phyloP scores from a whole-genome alignment of 2,888 invertebrate species.

The Sphinx pinastri region DNA sequence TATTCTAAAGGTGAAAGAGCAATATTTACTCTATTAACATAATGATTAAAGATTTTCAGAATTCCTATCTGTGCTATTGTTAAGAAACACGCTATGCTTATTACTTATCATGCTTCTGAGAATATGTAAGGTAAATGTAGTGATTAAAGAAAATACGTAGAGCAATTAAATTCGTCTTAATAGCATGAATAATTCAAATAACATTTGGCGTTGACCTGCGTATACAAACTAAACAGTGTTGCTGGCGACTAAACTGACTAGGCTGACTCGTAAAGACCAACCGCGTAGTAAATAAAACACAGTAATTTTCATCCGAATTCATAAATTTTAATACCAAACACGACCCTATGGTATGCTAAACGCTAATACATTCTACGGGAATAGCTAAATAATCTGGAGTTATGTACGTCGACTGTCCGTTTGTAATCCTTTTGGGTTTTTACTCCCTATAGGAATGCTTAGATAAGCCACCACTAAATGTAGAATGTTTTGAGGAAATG shows the following conservation, averaged over 20 bases:
- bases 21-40: background rate
- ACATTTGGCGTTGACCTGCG: too few species aligned
- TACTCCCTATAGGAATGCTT: constrained; percentile 13
- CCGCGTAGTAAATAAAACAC: too few species aligned
- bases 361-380: constrained; percentile 15
- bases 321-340: background rate
- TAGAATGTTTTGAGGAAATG: constrained; percentile 16
- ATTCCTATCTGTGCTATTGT: background rate
- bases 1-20: background rate
- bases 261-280: too few species aligned
- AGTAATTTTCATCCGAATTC: background rate
- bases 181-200: background rate
- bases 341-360: constrained; percentile 1
- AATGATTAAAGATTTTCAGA: background rate
- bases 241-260: too few species aligned
- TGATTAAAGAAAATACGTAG: background rate
- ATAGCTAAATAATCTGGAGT: constrained; percentile 25
- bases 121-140: background rate
- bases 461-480: constrained; percentile 16
- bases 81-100: background rate
- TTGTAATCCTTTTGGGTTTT: constrained; percentile 22
- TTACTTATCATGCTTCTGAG: constrained; percentile 2
- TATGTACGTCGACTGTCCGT: constrained; percentile 15
- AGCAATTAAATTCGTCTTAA: background rate
- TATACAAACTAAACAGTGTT: too few species aligned